Evolutionary conservation across 2,113 vertebrate genomes (phyloP).

Genomic region (Hoplias malabaricus): DNA sequence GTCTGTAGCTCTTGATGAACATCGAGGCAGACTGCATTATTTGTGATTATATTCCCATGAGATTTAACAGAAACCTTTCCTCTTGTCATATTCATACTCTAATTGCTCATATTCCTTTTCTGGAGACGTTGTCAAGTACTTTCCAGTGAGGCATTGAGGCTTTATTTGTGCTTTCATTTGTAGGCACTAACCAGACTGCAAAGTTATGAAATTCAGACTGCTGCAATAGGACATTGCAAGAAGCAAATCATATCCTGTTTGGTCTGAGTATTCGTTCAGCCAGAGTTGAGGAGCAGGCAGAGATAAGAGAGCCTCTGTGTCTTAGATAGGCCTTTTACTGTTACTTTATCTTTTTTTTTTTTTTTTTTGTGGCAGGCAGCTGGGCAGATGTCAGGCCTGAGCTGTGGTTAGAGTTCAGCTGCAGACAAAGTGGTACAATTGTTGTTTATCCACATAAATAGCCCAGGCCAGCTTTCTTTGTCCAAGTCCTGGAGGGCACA

Average conservation of each 20-base stretch:
- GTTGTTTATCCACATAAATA: not conserved
- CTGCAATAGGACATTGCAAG: not conserved
- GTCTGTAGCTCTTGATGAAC: too few species aligned
- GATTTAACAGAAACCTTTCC: not conserved
- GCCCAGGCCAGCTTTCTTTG: not conserved
- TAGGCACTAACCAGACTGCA: not conserved
- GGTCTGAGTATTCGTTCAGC: not conserved
- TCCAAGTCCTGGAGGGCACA: not conserved
- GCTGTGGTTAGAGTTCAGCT: slow-evolving; percentile 26
- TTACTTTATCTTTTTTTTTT: slow-evolving; percentile 22
- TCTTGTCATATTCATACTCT: not conserved
- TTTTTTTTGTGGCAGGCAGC: not conserved
- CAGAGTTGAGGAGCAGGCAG: slow-evolving; percentile 8
- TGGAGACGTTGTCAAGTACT: not conserved
- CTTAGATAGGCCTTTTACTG: slow-evolving; percentile 3
- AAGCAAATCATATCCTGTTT: not conserved
- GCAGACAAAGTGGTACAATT: not conserved
- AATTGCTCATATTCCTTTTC: not conserved
- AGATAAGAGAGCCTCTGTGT: slow-evolving; percentile 25
- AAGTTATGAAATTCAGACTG: not conserved
- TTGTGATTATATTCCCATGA: not conserved
- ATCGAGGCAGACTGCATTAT: not conserved
- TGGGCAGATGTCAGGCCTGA: not conserved
- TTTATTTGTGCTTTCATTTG: not conserved
- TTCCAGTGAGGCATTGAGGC: not conserved